These are phyloP conservation scores for Rousettus madagascariensis DNA, from an alignment of 2,797 vertebrate species.

Conservation along the genomic window DNA sequence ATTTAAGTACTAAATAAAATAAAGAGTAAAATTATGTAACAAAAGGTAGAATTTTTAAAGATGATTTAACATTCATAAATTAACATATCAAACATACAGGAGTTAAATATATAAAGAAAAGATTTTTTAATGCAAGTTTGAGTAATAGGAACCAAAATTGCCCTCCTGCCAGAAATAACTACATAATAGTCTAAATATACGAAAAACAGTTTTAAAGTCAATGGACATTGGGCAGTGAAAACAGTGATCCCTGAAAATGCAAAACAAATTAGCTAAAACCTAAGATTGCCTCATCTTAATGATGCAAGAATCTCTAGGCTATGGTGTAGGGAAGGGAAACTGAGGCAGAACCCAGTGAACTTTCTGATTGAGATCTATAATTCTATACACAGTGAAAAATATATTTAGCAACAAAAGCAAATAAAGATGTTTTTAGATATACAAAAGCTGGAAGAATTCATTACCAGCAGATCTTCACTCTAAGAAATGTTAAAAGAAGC, in stretches of 20 bases:
- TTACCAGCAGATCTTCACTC: background rate
- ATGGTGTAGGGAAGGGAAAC: background rate
- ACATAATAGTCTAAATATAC: background rate
- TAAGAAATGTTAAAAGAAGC: conserved; percentile 14
- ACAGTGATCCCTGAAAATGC: background rate
- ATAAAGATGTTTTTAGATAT: background rate
- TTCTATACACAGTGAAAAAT: background rate
- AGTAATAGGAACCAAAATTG: background rate
- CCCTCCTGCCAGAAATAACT: background rate
- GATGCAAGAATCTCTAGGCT: background rate
- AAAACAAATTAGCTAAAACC: background rate
- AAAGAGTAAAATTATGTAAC: background rate
- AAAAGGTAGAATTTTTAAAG: background rate
- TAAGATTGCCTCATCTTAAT: background rate
- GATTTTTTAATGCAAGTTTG: background rate
- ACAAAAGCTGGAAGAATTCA: background rate
- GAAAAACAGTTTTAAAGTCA: background rate
- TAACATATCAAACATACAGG: background rate
- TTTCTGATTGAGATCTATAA: background rate
- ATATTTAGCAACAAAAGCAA: background rate
- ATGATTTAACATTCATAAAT: background rate
- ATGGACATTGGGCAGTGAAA: background rate
- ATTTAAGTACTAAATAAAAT: conserved; percentile 30
- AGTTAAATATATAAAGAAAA: conserved; percentile 30
- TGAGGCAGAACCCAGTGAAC: background rate